A percentile compares a stretch with the other conserved stretches of the same genome.
phyloP scores from a whole-genome alignment of 2,113 vertebrate species.

The Pelvicachromis taeniatus region DNA sequence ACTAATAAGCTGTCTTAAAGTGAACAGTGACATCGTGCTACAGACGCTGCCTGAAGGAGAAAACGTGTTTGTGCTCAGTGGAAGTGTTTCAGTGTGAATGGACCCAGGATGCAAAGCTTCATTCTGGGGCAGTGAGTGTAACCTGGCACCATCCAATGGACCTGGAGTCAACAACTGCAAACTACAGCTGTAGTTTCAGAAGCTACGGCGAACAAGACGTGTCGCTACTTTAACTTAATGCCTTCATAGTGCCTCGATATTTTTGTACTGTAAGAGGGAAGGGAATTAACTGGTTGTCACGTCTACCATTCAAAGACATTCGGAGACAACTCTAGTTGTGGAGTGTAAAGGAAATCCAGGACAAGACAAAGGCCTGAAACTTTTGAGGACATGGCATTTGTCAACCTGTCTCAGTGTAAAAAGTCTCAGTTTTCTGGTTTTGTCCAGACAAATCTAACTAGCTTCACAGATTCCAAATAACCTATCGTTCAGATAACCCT shows the following conservation, averaged over 20 bases:
- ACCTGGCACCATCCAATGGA: neutral
- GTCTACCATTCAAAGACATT: neutral
- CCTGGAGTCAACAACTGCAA: neutral
- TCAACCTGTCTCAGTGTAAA: neutral
- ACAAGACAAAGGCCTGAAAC: neutral
- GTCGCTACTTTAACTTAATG: neutral
- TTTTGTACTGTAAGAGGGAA: neutral
- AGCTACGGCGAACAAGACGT: neutral
- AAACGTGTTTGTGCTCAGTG: neutral
- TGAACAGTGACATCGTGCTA: neutral
- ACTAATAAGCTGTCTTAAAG: neutral
- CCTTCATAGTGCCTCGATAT: constrained; percentile 31
- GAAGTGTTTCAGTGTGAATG: neutral
- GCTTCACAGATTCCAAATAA: neutral
- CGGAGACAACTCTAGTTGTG: neutral
- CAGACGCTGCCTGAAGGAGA: neutral
- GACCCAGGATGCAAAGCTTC: neutral
- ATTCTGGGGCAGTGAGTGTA: neutral
- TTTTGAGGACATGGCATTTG: neutral
- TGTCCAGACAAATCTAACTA: neutral
- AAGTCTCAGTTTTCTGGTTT: neutral
- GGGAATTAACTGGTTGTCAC: neutral
- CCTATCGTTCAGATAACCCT: neutral
- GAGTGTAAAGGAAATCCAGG: neutral
- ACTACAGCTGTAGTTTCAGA: neutral